Evolutionary conservation across 2,888 invertebrate genomes (phyloP).

Genomic region (Heliconius cydno): DNA sequence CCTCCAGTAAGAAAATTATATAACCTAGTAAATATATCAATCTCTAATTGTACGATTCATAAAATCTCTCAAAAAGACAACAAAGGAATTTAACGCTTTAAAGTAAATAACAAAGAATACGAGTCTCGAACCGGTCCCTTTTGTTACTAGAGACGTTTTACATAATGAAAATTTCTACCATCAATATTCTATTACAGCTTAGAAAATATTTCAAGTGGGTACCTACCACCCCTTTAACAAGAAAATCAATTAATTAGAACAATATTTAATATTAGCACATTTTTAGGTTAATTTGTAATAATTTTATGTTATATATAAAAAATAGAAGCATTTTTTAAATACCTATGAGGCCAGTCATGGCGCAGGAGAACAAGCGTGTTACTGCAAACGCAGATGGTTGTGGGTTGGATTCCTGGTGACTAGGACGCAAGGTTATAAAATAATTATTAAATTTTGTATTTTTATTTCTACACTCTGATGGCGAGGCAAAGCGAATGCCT

Average conservation of each 20-base stretch:
- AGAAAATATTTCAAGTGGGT: constrained; percentile 19
- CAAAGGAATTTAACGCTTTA: constrained; percentile 2
- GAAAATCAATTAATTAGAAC: constrained; percentile 30
- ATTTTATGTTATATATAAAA: background rate
- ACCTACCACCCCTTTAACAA: constrained; percentile 11
- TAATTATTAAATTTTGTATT: no score
- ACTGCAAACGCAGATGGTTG: no score
- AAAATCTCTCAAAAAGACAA: constrained; percentile 1
- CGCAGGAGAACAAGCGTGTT: no score
- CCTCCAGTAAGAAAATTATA: background rate
- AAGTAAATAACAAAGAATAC: constrained; percentile 17
- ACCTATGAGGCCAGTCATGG: background rate
- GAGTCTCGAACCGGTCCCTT: constrained; percentile 11
- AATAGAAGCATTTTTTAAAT: background rate
- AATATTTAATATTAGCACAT: constrained; percentile 4
- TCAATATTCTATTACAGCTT: constrained; percentile 32
- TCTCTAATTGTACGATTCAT: background rate
- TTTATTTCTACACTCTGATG: no score
- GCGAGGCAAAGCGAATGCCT: no score
- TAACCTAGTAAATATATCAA: background rate
- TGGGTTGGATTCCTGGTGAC: no score
- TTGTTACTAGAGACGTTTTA: constrained; percentile 30
- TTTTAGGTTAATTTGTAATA: constrained; percentile 1
- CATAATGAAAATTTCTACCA: constrained; percentile 27
- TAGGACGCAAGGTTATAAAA: no score